These are phyloP conservation scores for Zootermopsis nevadensis DNA, from an alignment of 2,888 invertebrate species.

Conservation along the genomic window DNA sequence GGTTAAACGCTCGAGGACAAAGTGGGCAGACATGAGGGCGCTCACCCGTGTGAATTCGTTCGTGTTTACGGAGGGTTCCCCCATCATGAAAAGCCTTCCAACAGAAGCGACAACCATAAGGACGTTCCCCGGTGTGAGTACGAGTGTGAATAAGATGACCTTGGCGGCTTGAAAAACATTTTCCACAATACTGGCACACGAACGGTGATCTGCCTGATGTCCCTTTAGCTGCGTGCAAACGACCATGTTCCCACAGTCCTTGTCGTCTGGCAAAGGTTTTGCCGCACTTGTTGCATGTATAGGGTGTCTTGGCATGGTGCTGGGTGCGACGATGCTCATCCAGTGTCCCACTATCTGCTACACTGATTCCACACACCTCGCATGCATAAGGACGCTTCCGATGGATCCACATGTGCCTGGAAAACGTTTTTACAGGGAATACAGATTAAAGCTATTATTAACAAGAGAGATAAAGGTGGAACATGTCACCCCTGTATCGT, in stretches of 20 bases:
- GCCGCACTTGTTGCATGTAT: constrained; percentile 85
- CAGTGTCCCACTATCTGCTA: constrained; percentile 75
- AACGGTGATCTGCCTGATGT: constrained; percentile 62
- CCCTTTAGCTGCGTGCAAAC: constrained; percentile 68
- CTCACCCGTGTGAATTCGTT: constrained; percentile 85
- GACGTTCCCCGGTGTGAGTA: constrained; percentile 79
- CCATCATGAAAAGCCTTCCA: constrained; percentile 92
- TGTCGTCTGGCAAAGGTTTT: constrained; percentile 88
- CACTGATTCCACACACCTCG: constrained; percentile 76
- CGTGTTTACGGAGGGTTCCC: constrained; percentile 85
- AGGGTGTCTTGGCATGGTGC: constrained; percentile 67
- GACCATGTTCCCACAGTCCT: constrained; percentile 86
- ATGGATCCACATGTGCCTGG: constrained; percentile 76
- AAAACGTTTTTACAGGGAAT: constrained; percentile 5
- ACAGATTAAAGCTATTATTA: too few relatives aligned
- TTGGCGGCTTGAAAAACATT: constrained; percentile 64
- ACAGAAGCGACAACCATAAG: constrained; percentile 86
- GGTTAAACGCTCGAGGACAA: constrained; percentile 88
- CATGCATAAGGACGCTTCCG: constrained; percentile 77
- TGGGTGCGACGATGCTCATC: constrained; percentile 78
- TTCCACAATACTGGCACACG: constrained; percentile 64
- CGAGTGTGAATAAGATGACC: constrained; percentile 56
- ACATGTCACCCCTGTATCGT: too few relatives aligned
- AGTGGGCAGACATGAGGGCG: constrained; percentile 90
- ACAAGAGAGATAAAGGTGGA: too few relatives aligned